These are phyloP conservation scores for Rallus limicola DNA, from an alignment of 2,113 vertebrate genomes.

Conservation along the genomic window DNA sequence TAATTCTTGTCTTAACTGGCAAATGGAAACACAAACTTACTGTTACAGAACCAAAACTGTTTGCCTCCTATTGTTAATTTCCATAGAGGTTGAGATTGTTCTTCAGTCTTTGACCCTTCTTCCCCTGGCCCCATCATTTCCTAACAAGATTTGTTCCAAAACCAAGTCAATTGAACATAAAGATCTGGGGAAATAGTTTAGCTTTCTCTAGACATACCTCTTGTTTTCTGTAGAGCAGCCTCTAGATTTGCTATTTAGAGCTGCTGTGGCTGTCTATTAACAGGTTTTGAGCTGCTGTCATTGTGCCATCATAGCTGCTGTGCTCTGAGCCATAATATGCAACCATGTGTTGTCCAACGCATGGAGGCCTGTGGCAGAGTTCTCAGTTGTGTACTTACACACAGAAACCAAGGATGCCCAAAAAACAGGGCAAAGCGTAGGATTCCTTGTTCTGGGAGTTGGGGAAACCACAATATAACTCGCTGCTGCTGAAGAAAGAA, in stretches of 20 bases:
- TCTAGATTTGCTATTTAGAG: background rate
- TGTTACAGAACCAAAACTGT: background rate
- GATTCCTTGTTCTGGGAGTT: background rate
- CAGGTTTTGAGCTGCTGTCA: background rate
- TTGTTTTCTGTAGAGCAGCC: background rate
- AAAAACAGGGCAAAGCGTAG: background rate
- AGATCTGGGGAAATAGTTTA: background rate
- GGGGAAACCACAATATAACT: background rate
- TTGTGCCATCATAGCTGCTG: background rate
- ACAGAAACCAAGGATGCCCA: background rate
- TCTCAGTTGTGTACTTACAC: background rate
- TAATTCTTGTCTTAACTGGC: background rate
- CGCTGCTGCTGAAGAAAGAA: background rate
- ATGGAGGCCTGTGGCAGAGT: background rate
- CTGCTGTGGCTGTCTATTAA: background rate
- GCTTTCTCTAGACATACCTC: background rate
- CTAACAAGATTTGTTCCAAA: background rate
- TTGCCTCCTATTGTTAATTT: background rate
- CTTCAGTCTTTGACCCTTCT: background rate
- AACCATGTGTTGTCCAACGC: accelerated
- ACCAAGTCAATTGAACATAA: background rate
- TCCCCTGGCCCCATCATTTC: background rate
- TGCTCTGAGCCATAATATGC: background rate
- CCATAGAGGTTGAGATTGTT: background rate
- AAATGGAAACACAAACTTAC: background rate